These are phyloP conservation scores for Volucella bombylans DNA, from an alignment of 2,888 invertebrate genomes.

Conservation along the genomic window DNA sequence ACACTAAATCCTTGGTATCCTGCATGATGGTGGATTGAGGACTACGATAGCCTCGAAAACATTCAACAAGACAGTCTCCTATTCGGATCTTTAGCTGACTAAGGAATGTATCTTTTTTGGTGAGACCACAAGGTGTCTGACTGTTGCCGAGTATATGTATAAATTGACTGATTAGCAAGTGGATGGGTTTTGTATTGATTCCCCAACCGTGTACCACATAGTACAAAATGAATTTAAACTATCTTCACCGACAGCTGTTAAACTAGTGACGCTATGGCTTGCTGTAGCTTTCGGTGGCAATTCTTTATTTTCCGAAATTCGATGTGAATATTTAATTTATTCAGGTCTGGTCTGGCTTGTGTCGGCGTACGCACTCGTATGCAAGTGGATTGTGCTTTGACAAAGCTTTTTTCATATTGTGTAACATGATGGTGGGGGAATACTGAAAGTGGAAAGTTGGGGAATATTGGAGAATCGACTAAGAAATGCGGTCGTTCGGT, in stretches of 20 bases:
- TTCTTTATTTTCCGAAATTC: conserved; percentile 3
- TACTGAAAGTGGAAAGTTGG: conserved; percentile 25
- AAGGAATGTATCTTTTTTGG: neutral
- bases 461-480: conserved; percentile 5
- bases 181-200: neutral
- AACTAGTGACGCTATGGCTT: neutral
- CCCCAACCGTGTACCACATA: neutral
- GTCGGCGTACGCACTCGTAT: neutral
- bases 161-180: conserved; percentile 13
- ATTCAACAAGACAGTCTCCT: no score
- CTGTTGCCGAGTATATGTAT: neutral
- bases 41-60: neutral
- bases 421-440: conserved; percentile 1
- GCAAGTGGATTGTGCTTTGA: neutral
- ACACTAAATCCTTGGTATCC: conserved; percentile 24
- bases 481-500: no score
- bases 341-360: no score
- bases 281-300: neutral
- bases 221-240: neutral
- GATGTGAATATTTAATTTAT: no score
- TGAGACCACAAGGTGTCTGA: neutral
- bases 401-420: conserved; percentile 1
- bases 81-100: neutral
- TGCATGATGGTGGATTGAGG: conserved; percentile 25
- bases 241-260: neutral